Evolutionary conservation across 2,797 vertebrate genomes (phyloP).

Genomic region (Falco cherrug): DNA sequence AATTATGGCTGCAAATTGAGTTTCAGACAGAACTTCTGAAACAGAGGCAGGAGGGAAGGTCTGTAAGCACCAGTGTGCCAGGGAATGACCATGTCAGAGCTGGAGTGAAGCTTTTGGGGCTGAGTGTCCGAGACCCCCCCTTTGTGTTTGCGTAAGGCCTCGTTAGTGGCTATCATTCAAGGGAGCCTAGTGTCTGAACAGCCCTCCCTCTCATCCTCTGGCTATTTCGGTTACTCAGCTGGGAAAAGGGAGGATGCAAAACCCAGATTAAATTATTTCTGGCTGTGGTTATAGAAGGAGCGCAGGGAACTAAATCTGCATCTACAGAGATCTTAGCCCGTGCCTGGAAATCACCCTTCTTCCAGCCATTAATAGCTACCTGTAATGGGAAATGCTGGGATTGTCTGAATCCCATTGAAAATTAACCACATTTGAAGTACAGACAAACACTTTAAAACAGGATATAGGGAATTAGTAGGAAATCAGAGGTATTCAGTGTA

Average conservation of each 20-base stretch:
- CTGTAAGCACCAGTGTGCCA: background rate
- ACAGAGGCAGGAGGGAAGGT: background rate
- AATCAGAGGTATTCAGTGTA: background rate
- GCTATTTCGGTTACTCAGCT: background rate
- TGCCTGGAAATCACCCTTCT: background rate
- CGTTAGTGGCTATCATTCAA: background rate
- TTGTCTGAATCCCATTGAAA: background rate
- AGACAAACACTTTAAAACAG: background rate
- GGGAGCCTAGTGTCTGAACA: background rate
- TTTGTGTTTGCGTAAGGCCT: background rate
- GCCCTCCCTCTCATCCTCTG: background rate
- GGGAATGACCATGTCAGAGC: background rate
- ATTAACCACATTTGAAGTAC: background rate
- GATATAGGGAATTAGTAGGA: background rate
- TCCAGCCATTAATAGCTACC: background rate
- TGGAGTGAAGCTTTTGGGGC: background rate
- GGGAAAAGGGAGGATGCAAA: background rate
- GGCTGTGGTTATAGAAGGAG: background rate
- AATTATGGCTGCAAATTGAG: background rate
- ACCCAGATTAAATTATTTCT: background rate
- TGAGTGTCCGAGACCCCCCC: rapidly evolving
- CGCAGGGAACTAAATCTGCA: background rate
- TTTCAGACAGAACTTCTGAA: background rate
- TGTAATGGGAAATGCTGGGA: background rate
- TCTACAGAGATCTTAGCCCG: background rate